Base-by-base conservation (phyloP, 2,888 invertebrate genomes). In the Yponomeuta sedellus region DNA sequence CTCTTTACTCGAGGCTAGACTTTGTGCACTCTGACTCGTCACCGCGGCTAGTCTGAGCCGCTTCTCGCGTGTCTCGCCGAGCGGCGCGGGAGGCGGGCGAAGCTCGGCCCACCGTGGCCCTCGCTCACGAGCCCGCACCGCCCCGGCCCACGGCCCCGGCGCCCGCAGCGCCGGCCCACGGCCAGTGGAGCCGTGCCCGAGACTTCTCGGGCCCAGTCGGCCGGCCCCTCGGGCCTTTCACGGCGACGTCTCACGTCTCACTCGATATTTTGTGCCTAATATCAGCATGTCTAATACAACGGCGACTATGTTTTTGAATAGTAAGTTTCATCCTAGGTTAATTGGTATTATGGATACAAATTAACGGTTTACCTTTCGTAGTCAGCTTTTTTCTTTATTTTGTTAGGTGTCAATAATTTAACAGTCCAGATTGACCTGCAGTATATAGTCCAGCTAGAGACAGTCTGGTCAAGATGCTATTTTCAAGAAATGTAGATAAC, bases 1-100 rank as follows among this genome's bases (percentile, higher is more conserved):
- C 34, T 34, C 34, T 34, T 34, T 34, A 34, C 34, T 34, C 77
- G 83, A 85, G 85, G 83, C 84, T 81, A 34, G 80, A 83, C 85
- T 82, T 84, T 79, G 79, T 75, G 80, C 81, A 77, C 81, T 79
- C 79, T 76, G 83, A 79, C 81, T 78, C 75, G 84, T 80, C 78
- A 76, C 78, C 79, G 85, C 86, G 86, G 87, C 86, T 78, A 78
- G 85, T 86, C 87, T 82, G 85, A 82, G 87, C 87, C 88, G 88
- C 87, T 87, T 85, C 85, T 86, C 86, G 81, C 79, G 77, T 70
- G 74, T 69, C 34, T 34, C 52, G 44, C 52, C 39, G 40, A 19
- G 12, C 61, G 59, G 69, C 72, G 70, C 72, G 70, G 71, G 74
- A 66, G 65, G 70, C 71, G 69, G 73, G 71, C 73, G 75, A 73